Conservation (phyloP, 2,113 vertebrate species). For the Anthoscopus minutus region DNA sequence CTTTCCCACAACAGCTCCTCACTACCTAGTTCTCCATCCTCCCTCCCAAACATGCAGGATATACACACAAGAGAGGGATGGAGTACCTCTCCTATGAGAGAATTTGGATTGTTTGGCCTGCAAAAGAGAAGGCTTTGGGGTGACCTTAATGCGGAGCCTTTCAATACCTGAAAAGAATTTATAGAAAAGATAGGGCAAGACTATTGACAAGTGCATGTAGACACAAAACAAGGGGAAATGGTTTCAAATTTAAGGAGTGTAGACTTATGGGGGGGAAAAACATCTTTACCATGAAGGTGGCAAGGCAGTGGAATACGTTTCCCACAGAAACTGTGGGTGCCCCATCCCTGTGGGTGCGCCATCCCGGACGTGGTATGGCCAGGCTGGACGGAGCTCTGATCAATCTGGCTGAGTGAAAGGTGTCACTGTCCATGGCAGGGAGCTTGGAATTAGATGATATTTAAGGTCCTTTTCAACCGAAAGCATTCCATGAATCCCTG, state of each 20-base stretch:
- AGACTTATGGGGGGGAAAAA: neutral
- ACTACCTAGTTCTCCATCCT: neutral
- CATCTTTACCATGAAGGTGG: neutral
- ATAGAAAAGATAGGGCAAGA: neutral
- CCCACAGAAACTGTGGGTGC: neutral
- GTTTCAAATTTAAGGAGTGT: neutral
- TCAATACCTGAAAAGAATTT: neutral
- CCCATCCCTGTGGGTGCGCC: neutral
- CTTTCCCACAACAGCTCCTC: neutral
- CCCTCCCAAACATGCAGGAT: accelerated
- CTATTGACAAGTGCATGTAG: neutral
- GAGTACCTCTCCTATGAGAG: neutral
- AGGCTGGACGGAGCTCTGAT: neutral
- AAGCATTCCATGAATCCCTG: neutral
- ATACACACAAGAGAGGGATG: neutral
- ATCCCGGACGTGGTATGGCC: accelerated
- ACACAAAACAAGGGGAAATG: neutral
- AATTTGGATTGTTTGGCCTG: neutral
- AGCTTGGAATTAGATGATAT: neutral
- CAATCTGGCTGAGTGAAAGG: neutral
- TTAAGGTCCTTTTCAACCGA: neutral
- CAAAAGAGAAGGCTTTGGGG: neutral
- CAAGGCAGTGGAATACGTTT: neutral
- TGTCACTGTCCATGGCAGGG: neutral
- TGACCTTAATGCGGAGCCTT: neutral